phyloP scores from a whole-genome alignment of 2,797 vertebrate species.

The Thalassophryne amazonica region DNA sequence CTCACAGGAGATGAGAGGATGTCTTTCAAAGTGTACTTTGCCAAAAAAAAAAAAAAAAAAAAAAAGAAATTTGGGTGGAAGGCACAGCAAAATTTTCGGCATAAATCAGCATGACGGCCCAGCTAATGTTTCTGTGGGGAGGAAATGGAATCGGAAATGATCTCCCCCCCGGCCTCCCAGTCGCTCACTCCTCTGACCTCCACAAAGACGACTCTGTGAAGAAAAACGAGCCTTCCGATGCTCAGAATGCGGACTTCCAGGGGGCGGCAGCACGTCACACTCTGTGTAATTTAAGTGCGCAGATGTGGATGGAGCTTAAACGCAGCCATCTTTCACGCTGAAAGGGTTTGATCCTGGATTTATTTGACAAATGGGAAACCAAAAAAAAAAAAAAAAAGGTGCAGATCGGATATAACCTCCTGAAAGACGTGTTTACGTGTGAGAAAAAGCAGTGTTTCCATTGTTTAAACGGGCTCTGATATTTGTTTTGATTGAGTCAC shows the following conservation, averaged over 20 bases:
- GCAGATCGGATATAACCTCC: not conserved
- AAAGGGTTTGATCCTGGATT: not conserved
- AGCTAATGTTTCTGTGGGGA: constrained; percentile 50
- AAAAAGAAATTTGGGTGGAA: constrained; percentile 1
- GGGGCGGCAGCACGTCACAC: constrained; percentile 21
- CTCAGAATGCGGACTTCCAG: constrained; percentile 14
- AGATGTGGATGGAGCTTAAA: constrained; percentile 16
- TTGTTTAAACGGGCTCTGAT: constrained; percentile 62
- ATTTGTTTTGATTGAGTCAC: constrained; percentile 65
- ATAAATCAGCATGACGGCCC: constrained; percentile 43
- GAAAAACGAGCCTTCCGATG: constrained; percentile 47
- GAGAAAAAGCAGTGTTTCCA: constrained; percentile 20
- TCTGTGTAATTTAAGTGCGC: constrained; percentile 6
- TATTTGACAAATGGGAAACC: constrained; percentile 20
- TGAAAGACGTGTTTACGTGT: constrained; percentile 27
- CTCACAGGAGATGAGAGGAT: constrained; percentile 44
- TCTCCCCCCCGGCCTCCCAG: constrained; percentile 10
- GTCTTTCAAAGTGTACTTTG: constrained; percentile 49
- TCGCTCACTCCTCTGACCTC: constrained; percentile 26
- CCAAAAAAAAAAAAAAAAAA: not conserved
- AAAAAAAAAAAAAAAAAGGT: not conserved
- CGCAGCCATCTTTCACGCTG: constrained; percentile 12
- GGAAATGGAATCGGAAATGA: constrained; percentile 57
- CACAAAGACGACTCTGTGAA: constrained; percentile 54
- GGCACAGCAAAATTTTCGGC: constrained; percentile 23